Percentiles rank a stretch among this genome's conserved stretches.
These are phyloP conservation scores for Acanthiza pusilla DNA, from an alignment of 2,797 vertebrate species.

Conservation along the genomic window DNA sequence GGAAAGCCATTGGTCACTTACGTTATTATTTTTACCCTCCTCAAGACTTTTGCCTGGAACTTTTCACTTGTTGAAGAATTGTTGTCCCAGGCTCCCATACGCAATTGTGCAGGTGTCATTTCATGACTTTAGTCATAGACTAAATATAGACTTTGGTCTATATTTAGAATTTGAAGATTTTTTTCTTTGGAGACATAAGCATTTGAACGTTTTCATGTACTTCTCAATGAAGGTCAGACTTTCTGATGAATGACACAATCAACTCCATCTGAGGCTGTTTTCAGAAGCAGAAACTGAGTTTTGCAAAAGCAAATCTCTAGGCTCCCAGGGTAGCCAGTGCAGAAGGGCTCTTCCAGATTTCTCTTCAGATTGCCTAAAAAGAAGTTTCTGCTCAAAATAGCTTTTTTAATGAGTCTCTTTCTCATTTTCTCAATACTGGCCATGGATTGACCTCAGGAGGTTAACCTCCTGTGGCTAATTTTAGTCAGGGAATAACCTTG, in stretches of 20 bases:
- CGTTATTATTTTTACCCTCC: not conserved
- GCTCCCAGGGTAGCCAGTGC: not conserved
- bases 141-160: not conserved
- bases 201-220: not conserved
- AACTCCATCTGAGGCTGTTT: not conserved
- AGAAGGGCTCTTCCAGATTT: not conserved
- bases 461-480: slow-evolving; percentile 35
- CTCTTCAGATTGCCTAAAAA: not conserved
- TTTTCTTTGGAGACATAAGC: not conserved
- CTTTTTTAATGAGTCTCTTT: not conserved
- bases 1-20: not conserved
- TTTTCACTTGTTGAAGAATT: not conserved
- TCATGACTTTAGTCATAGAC: not conserved
- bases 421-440: not conserved
- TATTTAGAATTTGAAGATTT: not conserved
- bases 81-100: not conserved
- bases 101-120: not conserved
- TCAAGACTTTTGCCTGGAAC: not conserved
- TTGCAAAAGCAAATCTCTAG: not conserved
- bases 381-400: slow-evolving; percentile 4
- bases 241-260: not conserved
- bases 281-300: not conserved
- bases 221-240: not conserved
- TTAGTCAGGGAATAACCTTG: slow-evolving; percentile 34
- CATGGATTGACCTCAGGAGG: not conserved